Evolutionary conservation across 2,888 invertebrate species (phyloP), one percentile per base, ranked within the genome.

Genomic region (Dryobotodes eremita): DNA sequence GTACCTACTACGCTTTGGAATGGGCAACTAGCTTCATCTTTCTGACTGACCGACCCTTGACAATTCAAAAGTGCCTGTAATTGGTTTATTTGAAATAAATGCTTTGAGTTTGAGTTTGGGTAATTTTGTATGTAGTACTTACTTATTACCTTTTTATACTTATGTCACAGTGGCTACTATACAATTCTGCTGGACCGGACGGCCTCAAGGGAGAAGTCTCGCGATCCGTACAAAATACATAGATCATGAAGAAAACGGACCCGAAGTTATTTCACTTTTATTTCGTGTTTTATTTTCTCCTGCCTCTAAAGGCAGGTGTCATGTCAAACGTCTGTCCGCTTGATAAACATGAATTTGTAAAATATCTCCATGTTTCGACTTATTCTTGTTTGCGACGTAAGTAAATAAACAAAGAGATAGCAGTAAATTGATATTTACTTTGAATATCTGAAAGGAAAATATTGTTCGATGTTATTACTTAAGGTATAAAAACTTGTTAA

Each of bases 201-300:
- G 15, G 23, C 68, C 72, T 46, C 76, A 36, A 36, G 61, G 76
- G 81, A 75, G 31, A 80, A 66, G 23, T 50, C 55, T 75, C 59
- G 42, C 55, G 46, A 70, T 83, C 42, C 66, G 68, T 66, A 83
- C 48, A 75, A 69, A 83, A 70, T 70, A 75, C 75, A 71, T 50
- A 72, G 59, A 71, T 70, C 75, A 75, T 66, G 31, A 72, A 85
- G 65, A 81, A 78, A 59, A 81, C 61, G 72, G 82, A 81, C 76
- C 71, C 64, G 3, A 70, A 26, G 75, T 71, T 80, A 75, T 72
- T 85, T 75, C 59, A 42, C 65, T 62, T 81, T 76, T 81, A 61
- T 85, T 71, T 71, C 71, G 11, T 50, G 23, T 74, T 80, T 64
- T 73, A 83, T 85, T 85, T 70, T 57, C 61, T 70, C 36, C 15